Evolutionary conservation across 2,113 vertebrate genomes (phyloP), one percentile per base, ranked within the genome.

Genomic region (Mastomys coucha): DNA sequence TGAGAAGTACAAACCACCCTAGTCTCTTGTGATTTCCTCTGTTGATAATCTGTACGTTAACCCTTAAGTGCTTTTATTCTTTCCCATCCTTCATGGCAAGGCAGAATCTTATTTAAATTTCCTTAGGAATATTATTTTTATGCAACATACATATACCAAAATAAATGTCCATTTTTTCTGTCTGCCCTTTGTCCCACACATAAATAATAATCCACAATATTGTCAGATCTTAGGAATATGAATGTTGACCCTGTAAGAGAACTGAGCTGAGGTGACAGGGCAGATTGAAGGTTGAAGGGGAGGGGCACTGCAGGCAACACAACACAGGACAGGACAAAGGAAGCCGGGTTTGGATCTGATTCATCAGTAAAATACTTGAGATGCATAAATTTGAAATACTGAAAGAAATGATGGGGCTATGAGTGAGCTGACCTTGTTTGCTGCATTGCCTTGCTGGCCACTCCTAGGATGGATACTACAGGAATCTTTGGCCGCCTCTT

Each of bases 241-340:
- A n/a, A 28, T 53, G 19, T n/a, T 51, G 2, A 88, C 33, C 12
- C 1, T 3, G 5, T 22, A 53, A 53, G 22, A 88, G 6, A 56
- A 28, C 12, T 39, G 49, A 72, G 33, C 3, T 88, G 24, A 49
- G 14, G 42, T 22, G 17, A 24, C 85, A 70, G 33, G 7, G 51
- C 0, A n/a, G 7, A 53, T 26, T 24, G 39, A 36, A 20, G 0
- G 12, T 3, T 1, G 10, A 51, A 7, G 10, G 85, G 31, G 33
- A 69, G 11, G 20, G 45, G 3, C 67, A 70, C 45, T 72, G 1
- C 22, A 53, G 20, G 20, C 7, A 56, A 5, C 2, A 39, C 12
- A 72, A 26, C 7, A n/a, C 12, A 88, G 13, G 22, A 24, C 3
- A 72, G 33, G 12, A 72, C 33, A 88, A 88, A 53, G 22, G 67